These are phyloP conservation scores for Ranitomeya variabilis DNA, from an alignment of 2,113 vertebrate genomes.

Conservation along the genomic window DNA sequence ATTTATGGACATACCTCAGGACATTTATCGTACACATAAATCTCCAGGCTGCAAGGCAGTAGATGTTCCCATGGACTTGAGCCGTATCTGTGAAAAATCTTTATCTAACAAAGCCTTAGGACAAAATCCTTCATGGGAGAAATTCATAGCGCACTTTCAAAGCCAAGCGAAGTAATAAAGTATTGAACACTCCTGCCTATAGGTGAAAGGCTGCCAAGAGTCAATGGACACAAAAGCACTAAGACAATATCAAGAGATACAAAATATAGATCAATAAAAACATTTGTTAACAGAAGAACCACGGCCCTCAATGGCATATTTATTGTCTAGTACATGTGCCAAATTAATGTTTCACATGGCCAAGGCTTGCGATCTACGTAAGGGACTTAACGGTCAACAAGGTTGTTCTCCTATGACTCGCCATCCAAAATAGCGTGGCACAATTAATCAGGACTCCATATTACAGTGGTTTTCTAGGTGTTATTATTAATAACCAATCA, in stretches of 20 bases:
- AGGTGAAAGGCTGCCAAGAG: background rate
- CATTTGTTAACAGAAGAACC: background rate
- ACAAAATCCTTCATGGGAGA: constrained; percentile 37
- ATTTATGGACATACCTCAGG: constrained; percentile 15
- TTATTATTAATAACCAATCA: too few relatives aligned
- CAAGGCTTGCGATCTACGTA: background rate
- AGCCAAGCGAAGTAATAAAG: constrained; percentile 4
- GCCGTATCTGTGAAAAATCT: constrained; percentile 31
- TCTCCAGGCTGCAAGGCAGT: background rate
- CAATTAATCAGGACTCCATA: too few relatives aligned
- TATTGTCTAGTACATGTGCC: background rate
- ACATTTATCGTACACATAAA: constrained; percentile 34
- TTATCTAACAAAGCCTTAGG: constrained; percentile 10
- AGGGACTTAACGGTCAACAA: background rate
- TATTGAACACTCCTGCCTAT: background rate
- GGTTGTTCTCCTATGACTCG: too few relatives aligned
- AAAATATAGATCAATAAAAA: background rate
- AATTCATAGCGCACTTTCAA: constrained; percentile 10
- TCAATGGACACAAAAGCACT: constrained; percentile 3
- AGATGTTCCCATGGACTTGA: constrained; percentile 27
- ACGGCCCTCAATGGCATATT: background rate
- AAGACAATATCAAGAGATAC: background rate
- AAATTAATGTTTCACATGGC: background rate
- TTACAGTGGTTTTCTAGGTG: too few relatives aligned
- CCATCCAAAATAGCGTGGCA: too few relatives aligned